phyloP scores from a whole-genome alignment of 2,797 vertebrate species.

The Cyprinella venusta region DNA sequence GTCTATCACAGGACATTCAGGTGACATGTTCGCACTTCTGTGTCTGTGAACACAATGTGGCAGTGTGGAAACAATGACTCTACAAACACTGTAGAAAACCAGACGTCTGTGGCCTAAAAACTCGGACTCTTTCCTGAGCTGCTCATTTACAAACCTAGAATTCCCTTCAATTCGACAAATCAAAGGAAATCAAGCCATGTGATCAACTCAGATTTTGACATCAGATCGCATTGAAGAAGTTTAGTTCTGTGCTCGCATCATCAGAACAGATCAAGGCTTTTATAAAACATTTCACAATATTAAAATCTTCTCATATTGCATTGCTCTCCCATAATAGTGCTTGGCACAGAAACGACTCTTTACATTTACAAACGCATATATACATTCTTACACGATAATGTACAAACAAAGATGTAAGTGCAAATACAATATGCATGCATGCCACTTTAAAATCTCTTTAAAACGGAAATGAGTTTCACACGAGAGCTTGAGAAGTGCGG shows the following conservation, averaged over 20 bases:
- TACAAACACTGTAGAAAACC: background rate
- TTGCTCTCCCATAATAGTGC: slow-evolving; percentile 54
- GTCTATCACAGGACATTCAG: slow-evolving; percentile 1
- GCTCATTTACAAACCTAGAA: background rate
- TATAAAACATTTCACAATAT: slow-evolving; percentile 43
- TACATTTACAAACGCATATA: slow-evolving; percentile 60
- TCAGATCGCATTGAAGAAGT: background rate
- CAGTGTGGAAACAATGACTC: slow-evolving; percentile 31
- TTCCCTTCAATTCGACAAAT: background rate
- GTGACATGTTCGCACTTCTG: background rate
- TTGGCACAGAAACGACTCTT: slow-evolving; percentile 71
- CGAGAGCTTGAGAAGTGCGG: slow-evolving; percentile 36
- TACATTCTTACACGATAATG: slow-evolving; percentile 60
- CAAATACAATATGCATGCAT: slow-evolving; percentile 61
- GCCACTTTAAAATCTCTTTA: slow-evolving; percentile 17
- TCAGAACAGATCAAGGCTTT: slow-evolving; percentile 37
- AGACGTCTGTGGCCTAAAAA: background rate
- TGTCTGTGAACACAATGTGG: slow-evolving; percentile 15
- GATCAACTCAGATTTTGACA: background rate
- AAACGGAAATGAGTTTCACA: slow-evolving; percentile 4
- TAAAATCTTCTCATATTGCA: slow-evolving; percentile 54
- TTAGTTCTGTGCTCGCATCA: background rate
- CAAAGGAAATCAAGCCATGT: background rate
- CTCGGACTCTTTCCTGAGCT: slow-evolving; percentile 36
- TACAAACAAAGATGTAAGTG: slow-evolving; percentile 60